Conservation (phyloP, 2,888 invertebrate species). For the Athalia rosae region DNA sequence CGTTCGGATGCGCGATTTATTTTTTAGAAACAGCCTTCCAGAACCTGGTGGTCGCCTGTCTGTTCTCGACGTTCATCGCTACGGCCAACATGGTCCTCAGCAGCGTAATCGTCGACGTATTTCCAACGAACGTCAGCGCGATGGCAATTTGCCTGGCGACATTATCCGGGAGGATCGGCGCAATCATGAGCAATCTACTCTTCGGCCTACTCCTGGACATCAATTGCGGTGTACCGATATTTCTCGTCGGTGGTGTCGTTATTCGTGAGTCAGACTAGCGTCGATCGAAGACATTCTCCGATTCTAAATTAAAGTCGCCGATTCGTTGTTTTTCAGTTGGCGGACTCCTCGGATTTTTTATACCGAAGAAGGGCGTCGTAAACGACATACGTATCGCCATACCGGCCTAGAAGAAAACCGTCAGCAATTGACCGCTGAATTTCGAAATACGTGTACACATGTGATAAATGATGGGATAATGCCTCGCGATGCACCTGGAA, state of each 20-base stretch:
- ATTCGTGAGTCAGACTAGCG: conserved; percentile 72
- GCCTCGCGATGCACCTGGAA: too few species aligned
- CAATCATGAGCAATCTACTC: conserved; percentile 79
- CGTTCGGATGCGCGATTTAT: conserved; percentile 78
- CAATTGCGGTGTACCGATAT: conserved; percentile 80
- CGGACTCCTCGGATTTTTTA: conserved; percentile 53
- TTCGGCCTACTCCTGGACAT: conserved; percentile 80
- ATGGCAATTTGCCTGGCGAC: conserved; percentile 80
- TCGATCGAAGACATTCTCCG: not conserved
- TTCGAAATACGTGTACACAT: too few species aligned
- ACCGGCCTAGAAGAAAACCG: too few species aligned
- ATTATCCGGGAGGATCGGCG: conserved; percentile 80
- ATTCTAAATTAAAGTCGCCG: not conserved
- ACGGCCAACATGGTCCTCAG: conserved; percentile 74
- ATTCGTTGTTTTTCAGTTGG: conserved; percentile 52
- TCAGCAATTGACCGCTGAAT: too few species aligned
- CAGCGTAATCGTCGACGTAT: conserved; percentile 70
- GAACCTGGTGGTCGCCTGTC: conserved; percentile 77
- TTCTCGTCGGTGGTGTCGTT: conserved; percentile 77
- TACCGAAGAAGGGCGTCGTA: conserved; percentile 47
- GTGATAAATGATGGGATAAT: too few species aligned
- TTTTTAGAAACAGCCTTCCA: conserved; percentile 77
- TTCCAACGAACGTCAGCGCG: conserved; percentile 75
- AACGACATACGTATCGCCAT: conserved; percentile 36
- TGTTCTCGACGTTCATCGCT: conserved; percentile 75